These are phyloP conservation scores for Pristionchus fissidentatus DNA, from an alignment of 2,888 invertebrate species.

Conservation along the genomic window DNA sequence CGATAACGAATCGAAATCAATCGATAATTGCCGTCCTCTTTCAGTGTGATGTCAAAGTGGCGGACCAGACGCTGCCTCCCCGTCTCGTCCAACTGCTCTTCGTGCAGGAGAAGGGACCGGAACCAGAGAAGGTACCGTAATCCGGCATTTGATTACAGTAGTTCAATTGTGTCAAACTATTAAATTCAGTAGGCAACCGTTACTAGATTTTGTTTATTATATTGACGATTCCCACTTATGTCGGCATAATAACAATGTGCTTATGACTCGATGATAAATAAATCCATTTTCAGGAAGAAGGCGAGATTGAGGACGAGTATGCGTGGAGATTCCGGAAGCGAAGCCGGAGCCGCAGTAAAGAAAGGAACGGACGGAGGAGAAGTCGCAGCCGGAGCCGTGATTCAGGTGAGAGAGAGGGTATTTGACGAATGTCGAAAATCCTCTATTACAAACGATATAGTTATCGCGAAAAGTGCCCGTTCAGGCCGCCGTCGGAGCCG, in stretches of 20 bases:
- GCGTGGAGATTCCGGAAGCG: not conserved
- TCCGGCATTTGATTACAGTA: not conserved
- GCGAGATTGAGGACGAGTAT: not conserved
- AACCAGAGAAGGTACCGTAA: constrained; percentile 34
- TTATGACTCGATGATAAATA: too few species aligned
- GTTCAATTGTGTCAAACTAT: not conserved
- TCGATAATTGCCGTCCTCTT: not conserved
- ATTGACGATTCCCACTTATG: too few species aligned
- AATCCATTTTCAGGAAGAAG: not conserved
- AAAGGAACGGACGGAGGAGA: not conserved
- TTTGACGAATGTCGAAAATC: not conserved
- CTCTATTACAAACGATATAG: too few species aligned
- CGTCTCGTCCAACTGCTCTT: constrained; percentile 35
- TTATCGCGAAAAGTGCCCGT: not conserved
- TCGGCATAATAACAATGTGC: too few species aligned
- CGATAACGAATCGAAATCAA: not conserved
- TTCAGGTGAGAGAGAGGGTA: not conserved
- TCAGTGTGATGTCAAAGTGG: constrained; percentile 42
- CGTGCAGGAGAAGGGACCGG: constrained; percentile 28
- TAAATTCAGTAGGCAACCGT: too few species aligned
- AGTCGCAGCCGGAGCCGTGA: not conserved
- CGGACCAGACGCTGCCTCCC: constrained; percentile 35
- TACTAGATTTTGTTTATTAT: too few species aligned
- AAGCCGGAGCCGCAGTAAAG: constrained; percentile 1
- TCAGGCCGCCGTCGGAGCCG: constrained; percentile 8